A percentile compares a stretch with the other conserved stretches of the same genome.
Evolutionary conservation across 2,113 vertebrate species (phyloP).

Genomic region (Chaenogobius annularis): DNA sequence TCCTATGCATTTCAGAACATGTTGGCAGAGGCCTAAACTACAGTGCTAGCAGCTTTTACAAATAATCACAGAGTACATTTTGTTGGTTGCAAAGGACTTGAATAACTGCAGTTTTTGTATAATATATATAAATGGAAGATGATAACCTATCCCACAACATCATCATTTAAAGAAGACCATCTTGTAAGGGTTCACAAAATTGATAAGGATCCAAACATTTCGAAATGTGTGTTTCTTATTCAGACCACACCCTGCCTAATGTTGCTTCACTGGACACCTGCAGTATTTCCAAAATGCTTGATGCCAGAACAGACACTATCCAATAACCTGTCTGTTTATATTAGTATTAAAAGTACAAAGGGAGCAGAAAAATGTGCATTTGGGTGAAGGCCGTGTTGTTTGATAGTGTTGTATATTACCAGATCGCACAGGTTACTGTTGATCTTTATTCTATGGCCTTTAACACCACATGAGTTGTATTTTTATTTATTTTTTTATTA

Average conservation of each 20-base stretch:
- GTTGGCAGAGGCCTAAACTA: no score
- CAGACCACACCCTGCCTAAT: background rate
- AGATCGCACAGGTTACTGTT: background rate
- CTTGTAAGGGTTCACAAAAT: background rate
- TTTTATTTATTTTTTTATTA: no score
- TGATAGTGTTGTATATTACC: background rate
- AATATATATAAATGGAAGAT: no score
- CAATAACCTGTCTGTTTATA: constrained; percentile 14
- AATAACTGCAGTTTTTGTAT: no score
- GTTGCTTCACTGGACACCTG: constrained; percentile 15
- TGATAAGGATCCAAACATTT: background rate
- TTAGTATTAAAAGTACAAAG: constrained; percentile 28
- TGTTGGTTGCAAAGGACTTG: no score
- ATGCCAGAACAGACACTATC: background rate
- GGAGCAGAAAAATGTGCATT: constrained; percentile 39
- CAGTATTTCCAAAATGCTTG: background rate
- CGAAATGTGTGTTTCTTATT: background rate
- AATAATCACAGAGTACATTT: no score
- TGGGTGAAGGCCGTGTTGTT: constrained; percentile 13
- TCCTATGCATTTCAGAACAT: no score
- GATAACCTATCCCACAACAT: background rate
- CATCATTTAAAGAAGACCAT: background rate
- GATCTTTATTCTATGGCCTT: no score
- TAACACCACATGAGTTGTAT: no score
- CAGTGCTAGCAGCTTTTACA: no score